phyloP scores from a whole-genome alignment of 2,113 vertebrate genomes.

The Megalops atlanticus region DNA sequence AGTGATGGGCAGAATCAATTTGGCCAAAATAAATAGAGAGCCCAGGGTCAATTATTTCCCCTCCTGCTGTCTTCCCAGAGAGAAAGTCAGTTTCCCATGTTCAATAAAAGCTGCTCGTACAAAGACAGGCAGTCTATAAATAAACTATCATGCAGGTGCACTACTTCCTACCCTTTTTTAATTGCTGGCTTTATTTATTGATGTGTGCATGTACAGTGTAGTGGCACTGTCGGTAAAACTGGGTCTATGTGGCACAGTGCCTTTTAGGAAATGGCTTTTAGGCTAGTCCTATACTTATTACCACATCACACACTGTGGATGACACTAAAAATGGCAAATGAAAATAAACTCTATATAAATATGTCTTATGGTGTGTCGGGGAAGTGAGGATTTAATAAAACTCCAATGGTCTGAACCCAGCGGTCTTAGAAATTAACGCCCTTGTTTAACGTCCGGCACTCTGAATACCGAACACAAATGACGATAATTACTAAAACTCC shows the following conservation, averaged over 20 bases:
- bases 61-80: constrained; percentile 22
- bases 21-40: constrained; percentile 46
- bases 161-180: constrained; percentile 31
- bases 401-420: too few relatives aligned
- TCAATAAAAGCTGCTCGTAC: constrained; percentile 27
- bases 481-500: too few relatives aligned
- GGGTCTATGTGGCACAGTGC: too few relatives aligned
- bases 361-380: too few relatives aligned
- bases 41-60: constrained; percentile 47
- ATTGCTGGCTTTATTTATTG: constrained; percentile 45
- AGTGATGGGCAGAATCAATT: constrained; percentile 50
- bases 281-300: too few relatives aligned
- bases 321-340: background rate
- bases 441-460: too few relatives aligned
- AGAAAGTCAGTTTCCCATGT: constrained; percentile 33
- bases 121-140: constrained; percentile 39
- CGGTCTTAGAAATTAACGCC: too few relatives aligned
- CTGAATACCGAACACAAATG: too few relatives aligned
- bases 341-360: background rate
- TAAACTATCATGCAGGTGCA: constrained; percentile 37
- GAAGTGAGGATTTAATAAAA: too few relatives aligned
- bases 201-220: background rate
- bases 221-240: too few relatives aligned
- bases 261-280: too few relatives aligned
- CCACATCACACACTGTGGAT: background rate